Base-by-base conservation (phyloP, 2,797 vertebrate species). In the Sarcoramphus papa region DNA sequence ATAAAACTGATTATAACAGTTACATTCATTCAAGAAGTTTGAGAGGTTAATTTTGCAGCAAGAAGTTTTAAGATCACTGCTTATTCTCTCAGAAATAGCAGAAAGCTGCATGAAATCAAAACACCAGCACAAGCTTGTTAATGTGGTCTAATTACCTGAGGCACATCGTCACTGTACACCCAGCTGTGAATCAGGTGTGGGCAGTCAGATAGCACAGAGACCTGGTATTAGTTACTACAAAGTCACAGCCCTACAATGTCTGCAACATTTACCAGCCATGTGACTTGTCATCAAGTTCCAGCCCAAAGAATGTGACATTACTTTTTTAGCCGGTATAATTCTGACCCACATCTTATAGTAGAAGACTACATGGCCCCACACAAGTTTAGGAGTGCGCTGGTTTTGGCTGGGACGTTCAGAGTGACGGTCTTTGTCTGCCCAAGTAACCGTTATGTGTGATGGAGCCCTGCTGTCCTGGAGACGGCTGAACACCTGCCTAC, bases 231-330 rank as follows among this genome's bases (percentile, higher is more conserved):
- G 30, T 22, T 48, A 76, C 15, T 53, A 88, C 10, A 67, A 56
- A 51, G 18, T 43, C 47, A 91, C 13, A 92, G 24, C 10, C 22
- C n/a, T 50, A 28, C 11, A 48, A 12, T 4, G n/a, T 30, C 30
- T 63, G 60, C 47, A 69, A 47, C n/a, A 35, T 40, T 51, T 75
- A 85, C 3, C 20, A 82, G 33, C 37, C 2, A 4, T 20, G 16
- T 37, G 31, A 69, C 21, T 67, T 41, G 17, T 12, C 25, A 70
- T 1, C 0, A 0, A 90, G 12, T 53, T 75, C n/a, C 50, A 95
- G 35, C 6, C 33, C 31, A 57, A 41, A 15, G 2, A 67, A 54
- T 0, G 2, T 1, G 2, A 65, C 33, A 6, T 47, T 70, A 1
- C 20, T 69, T 53, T 80, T 83, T 64, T 10, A 54, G 25, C 6